Evolutionary conservation across 1,140 invertebrate species (phyloP).

Genomic region (Nymphalis io): DNA sequence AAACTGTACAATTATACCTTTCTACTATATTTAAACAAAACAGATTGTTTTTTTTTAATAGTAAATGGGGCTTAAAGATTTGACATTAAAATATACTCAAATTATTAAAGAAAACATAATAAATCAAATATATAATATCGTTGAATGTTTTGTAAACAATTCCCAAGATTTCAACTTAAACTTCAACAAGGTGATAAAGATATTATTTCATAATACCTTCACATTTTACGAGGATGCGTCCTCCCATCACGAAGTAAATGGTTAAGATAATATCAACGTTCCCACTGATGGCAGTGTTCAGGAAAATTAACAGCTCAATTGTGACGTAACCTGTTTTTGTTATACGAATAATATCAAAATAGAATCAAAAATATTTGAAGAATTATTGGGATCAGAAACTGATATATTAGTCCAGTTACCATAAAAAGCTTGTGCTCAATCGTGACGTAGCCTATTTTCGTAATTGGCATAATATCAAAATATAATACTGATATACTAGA

Average conservation of each 20-base stretch:
- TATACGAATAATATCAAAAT: background rate
- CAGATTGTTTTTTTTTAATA: no score
- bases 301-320: background rate
- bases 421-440: no score
- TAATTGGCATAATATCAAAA: no score
- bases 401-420: no score
- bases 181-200: background rate
- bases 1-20: no score
- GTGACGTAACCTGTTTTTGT: background rate
- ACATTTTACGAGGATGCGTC: background rate
- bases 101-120: no score
- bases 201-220: conserved; percentile 1
- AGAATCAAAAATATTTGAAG: background rate
- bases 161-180: background rate
- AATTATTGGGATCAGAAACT: no score
- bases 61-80: no score
- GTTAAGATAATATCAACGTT: conserved; percentile 7
- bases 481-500: no score
- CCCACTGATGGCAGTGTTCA: background rate
- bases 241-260: conserved; percentile 3
- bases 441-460: no score
- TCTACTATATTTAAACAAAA: no score
- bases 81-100: no score
- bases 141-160: background rate
- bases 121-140: background rate